A percentile compares a stretch with the other conserved stretches of the same genome.
These are phyloP conservation scores for Temnothorax unifasciatus DNA, from an alignment of 2,888 invertebrate species.

Conservation along the genomic window DNA sequence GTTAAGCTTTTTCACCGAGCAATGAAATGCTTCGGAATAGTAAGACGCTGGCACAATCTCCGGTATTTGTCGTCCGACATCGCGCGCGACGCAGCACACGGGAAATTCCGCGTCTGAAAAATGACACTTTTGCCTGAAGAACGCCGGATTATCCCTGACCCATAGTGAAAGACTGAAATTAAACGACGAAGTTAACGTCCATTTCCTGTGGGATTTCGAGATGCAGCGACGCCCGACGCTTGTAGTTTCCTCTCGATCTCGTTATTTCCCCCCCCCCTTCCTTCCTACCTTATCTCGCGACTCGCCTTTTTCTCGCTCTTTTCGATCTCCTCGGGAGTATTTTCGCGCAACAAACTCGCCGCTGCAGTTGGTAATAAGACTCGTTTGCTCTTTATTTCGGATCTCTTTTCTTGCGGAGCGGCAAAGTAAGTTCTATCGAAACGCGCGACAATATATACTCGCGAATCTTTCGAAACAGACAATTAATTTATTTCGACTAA, in stretches of 20 bases:
- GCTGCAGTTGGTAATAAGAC: conserved; percentile 69
- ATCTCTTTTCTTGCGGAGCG: background rate
- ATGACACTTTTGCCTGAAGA: conserved; percentile 54
- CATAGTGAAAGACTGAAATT: conserved; percentile 70
- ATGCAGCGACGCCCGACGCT: conserved; percentile 52
- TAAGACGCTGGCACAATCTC: conserved; percentile 21
- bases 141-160: conserved; percentile 61
- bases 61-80: conserved; percentile 36
- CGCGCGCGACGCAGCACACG: background rate
- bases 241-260: conserved; percentile 38
- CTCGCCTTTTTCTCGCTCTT: conserved; percentile 22
- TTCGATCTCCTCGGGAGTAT: conserved; percentile 34
- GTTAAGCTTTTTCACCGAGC: conserved; percentile 10
- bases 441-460: background rate
- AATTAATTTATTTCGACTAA: conserved; percentile 3
- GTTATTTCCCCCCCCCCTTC: conserved; percentile 41
- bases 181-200: conserved; percentile 68
- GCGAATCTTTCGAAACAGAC: background rate
- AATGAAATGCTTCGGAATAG: conserved; percentile 1
- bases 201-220: conserved; percentile 68
- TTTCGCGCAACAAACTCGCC: conserved; percentile 60
- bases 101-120: conserved; percentile 61
- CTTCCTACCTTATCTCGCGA: background rate
- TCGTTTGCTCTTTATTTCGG: conserved; percentile 61
- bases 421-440: conserved; percentile 9